Evolutionary conservation across 2,113 vertebrate species (phyloP), one percentile per base, ranked within the genome.

Genomic region (Struthio camelus): DNA sequence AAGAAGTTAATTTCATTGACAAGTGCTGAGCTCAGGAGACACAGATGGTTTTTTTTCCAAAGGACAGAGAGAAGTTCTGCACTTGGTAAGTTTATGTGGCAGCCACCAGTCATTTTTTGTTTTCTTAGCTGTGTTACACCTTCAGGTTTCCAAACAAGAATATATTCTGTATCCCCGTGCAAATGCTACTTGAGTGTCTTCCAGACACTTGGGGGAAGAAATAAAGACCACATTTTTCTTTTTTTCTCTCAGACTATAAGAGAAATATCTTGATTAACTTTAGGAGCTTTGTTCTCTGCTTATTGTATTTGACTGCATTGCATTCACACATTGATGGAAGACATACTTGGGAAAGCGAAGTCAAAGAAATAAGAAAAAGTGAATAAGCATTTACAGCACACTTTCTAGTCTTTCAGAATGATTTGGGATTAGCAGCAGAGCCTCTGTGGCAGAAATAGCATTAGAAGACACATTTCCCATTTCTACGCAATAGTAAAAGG

Each of bases 41-140:
- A 59, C 0, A 0, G 6, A 78, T 53, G 4, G 0, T 22, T 32
- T 40, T 48, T 59, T 12, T 5, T 23, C n/a, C 10, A 32, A 65
- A 89, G 51, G 18, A 71, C 38, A 72, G 19, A 72, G 76, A 46
- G 27, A n/a, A 7, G 5, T 11, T 44, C 23, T 70, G 34, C 7
- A 36, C 42, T 87, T 66, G 16, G 30, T 1, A 1, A 87, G 38
- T 30, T 16, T 54, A 15, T 27, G 24, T 3, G 3, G 30, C 61
- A 73, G 80, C 25, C 54, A 92, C 32, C 11, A 34, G 8, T 61
- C 80, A 76, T 34, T 18, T n/a, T 23, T 58, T 28, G 23, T 46
- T 85, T 72, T 40, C 17, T 38, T 40, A 58, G 4, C 73, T 65
- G 28, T 16, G 19, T 9, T 44, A 54, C 3, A 15, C 4, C 11